A percentile compares a stretch with the other conserved stretches of the same genome.
Evolutionary conservation across 1,140 invertebrate species (phyloP).

Genomic region (Hirudo medicinalis): DNA sequence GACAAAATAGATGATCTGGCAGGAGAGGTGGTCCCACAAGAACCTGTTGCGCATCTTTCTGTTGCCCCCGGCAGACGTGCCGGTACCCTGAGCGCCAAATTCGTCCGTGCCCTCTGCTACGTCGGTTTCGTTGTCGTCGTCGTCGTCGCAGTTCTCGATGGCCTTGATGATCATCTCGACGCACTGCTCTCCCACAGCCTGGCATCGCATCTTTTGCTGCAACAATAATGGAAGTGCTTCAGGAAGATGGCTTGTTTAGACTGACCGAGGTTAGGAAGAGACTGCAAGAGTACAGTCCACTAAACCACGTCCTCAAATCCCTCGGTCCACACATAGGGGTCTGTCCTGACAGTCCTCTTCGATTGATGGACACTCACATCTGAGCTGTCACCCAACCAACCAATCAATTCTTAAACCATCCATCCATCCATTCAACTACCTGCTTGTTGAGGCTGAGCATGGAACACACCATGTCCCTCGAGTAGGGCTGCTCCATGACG

Average conservation of each 20-base stretch:
- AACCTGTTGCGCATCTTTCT: slow-evolving; percentile 36
- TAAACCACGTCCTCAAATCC: no score
- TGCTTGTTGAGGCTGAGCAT: slow-evolving; percentile 86
- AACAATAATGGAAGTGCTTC: no score
- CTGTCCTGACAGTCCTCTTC: no score
- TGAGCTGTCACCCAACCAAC: not conserved
- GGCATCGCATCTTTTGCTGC: slow-evolving; percentile 71
- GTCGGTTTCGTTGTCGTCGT: slow-evolving; percentile 47
- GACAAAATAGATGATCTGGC: slow-evolving; percentile 88
- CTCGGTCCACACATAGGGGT: no score
- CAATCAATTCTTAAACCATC: not conserved
- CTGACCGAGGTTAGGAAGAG: no score
- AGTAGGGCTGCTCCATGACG: slow-evolving; percentile 86
- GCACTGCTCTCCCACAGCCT: slow-evolving; percentile 77
- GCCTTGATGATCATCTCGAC: slow-evolving; percentile 78
- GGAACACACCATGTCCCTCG: slow-evolving; percentile 83
- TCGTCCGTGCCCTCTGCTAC: slow-evolving; percentile 31
- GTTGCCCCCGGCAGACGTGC: not conserved
- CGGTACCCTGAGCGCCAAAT: slow-evolving; percentile 42
- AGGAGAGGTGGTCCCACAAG: slow-evolving; percentile 82
- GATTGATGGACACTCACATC: not conserved
- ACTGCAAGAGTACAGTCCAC: no score
- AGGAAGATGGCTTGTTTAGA: no score
- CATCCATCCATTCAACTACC: slow-evolving; percentile 36
- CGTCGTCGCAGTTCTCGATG: slow-evolving; percentile 71